phyloP scores from a whole-genome alignment of 2,797 vertebrate genomes.

The Anguilla megastoma region DNA sequence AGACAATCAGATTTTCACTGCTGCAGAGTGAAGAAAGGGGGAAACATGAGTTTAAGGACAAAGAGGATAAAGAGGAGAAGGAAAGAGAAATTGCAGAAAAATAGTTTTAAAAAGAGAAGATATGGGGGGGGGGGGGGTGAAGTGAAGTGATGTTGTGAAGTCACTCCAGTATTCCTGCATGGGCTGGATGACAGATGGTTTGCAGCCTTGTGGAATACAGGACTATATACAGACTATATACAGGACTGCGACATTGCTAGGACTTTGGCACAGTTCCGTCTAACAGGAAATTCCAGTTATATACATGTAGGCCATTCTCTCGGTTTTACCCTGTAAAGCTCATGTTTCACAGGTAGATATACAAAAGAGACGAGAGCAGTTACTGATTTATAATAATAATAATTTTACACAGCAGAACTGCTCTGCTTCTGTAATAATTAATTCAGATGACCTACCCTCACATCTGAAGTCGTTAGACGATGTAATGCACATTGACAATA shows the following conservation, averaged over 20 bases:
- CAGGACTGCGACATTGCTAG: neutral
- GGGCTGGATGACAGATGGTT: neutral
- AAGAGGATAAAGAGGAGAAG: too few species aligned
- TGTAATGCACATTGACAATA: neutral
- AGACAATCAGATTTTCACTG: too few species aligned
- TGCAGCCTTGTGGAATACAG: neutral
- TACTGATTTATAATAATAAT: neutral
- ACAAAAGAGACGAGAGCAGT: neutral
- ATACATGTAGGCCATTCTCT: neutral
- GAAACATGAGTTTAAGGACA: too few species aligned
- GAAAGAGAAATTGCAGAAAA: too few species aligned
- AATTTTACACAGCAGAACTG: neutral
- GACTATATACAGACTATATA: too few species aligned
- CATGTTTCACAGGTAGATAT: neutral
- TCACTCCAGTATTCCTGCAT: neutral
- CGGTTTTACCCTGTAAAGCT: neutral
- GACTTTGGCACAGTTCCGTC: neutral
- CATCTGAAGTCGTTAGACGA: neutral
- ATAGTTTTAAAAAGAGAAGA: too few species aligned
- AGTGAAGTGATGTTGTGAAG: too few species aligned
- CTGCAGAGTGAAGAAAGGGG: too few species aligned
- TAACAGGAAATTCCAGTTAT: neutral
- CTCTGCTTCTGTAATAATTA: neutral
- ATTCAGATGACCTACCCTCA: neutral
- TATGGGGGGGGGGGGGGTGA: too few species aligned